Conservation (phyloP, 2,888 invertebrate species). For the Heteromurus nitidus region DNA sequence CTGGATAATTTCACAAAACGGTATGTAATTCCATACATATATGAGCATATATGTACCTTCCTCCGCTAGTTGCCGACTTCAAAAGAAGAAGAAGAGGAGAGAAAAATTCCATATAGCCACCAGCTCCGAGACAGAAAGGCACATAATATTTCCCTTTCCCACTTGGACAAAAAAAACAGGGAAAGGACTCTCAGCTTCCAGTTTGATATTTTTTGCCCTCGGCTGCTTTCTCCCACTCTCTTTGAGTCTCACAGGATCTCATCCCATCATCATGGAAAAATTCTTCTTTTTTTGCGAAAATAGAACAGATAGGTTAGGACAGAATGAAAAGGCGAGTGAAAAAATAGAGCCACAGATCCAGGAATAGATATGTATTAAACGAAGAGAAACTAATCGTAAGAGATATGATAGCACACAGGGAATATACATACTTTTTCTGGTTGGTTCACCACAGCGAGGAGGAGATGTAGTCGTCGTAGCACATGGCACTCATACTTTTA, state of each 20-base stretch:
- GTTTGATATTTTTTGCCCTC: background rate
- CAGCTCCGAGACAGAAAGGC: background rate
- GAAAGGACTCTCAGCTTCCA: conserved; percentile 8
- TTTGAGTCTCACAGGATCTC: conserved; percentile 32
- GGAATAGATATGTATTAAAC: background rate
- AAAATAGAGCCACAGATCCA: conserved; percentile 19
- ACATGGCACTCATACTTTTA: conserved; percentile 46
- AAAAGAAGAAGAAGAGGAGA: too few relatives aligned
- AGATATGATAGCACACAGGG: too few relatives aligned
- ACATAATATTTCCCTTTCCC: conserved; percentile 1
- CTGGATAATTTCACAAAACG: conserved; percentile 19
- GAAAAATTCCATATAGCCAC: conserved; percentile 15
- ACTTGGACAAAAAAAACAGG: background rate
- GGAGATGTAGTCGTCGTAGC: conserved; percentile 23
- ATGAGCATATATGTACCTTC: background rate
- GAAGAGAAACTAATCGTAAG: too few relatives aligned
- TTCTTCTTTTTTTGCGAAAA: too few relatives aligned
- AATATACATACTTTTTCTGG: too few relatives aligned
- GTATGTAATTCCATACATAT: conserved; percentile 11
- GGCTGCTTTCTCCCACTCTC: background rate
- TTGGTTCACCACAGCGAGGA: conserved; percentile 22
- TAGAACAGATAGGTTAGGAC: too few relatives aligned
- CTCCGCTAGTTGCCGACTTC: too few relatives aligned
- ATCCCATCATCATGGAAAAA: conserved; percentile 26
- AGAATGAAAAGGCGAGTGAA: conserved; percentile 13